Evolutionary conservation across 2,888 invertebrate species (phyloP).

Genomic region (Caenorhabditis uteleia): DNA sequence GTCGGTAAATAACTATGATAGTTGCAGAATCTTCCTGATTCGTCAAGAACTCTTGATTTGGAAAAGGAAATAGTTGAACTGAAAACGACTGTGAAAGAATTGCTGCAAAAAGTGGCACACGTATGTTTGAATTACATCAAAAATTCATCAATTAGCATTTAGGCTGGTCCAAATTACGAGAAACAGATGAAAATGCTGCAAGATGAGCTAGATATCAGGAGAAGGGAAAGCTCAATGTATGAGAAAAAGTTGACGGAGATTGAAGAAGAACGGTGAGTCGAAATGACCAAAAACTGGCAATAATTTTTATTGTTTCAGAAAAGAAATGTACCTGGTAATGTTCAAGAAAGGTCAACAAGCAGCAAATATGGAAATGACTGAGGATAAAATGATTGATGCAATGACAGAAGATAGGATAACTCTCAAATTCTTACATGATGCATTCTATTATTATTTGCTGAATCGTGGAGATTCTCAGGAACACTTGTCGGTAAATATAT

Average conservation of each 20-base stretch:
- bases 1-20: not conserved
- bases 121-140: slow-evolving; percentile 2
- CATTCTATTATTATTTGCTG: slow-evolving; percentile 88
- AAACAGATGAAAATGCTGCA: slow-evolving; percentile 30
- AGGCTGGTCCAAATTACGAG: slow-evolving; percentile 19
- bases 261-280: slow-evolving; percentile 58
- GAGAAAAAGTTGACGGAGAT: slow-evolving; percentile 64
- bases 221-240: slow-evolving; percentile 63
- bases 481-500: slow-evolving; percentile 75
- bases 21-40: slow-evolving; percentile 10
- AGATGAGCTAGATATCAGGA: slow-evolving; percentile 51
- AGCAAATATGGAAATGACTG: slow-evolving; percentile 56
- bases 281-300: not conserved
- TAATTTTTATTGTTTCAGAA: slow-evolving; percentile 12
- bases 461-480: slow-evolving; percentile 83
- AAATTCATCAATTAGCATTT: not conserved
- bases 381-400: slow-evolving; percentile 38
- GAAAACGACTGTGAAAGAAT: slow-evolving; percentile 26
- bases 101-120: slow-evolving; percentile 25
- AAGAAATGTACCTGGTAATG: slow-evolving; percentile 68
- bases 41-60: slow-evolving; percentile 28
- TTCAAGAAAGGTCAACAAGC: slow-evolving; percentile 70
- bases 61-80: slow-evolving; percentile 36
- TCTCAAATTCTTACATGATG: slow-evolving; percentile 88
- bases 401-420: slow-evolving; percentile 84